phyloP scores from a whole-genome alignment of 2,888 invertebrate genomes.

The Caradrina kadenii region DNA sequence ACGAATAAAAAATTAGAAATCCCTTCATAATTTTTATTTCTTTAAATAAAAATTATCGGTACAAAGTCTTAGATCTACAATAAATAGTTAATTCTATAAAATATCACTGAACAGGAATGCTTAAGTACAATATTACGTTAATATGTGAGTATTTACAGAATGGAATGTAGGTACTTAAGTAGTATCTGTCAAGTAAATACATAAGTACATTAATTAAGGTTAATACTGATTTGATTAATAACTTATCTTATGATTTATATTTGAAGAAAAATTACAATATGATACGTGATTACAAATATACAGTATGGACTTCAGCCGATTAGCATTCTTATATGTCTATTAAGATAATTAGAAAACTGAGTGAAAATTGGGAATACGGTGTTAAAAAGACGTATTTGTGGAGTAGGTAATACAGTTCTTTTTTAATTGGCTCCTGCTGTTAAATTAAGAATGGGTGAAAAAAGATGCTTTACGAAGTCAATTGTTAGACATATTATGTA shows the following conservation, averaged over 20 bases:
- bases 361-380: not conserved
- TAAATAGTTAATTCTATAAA: conserved; percentile 82
- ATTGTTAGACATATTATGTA: too few species aligned
- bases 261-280: conserved; percentile 10
- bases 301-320: not conserved
- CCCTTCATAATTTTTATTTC: conserved; percentile 54
- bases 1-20: conserved; percentile 9
- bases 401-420: too few species aligned
- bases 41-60: conserved; percentile 68
- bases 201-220: conserved; percentile 51
- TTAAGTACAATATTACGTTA: conserved; percentile 57
- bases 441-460: too few species aligned
- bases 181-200: conserved; percentile 26
- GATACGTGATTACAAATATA: conserved; percentile 24
- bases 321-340: too few species aligned
- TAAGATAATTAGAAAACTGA: not conserved
- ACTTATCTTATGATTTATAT: conserved; percentile 44
- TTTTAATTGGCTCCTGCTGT: too few species aligned
- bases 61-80: conserved; percentile 78
- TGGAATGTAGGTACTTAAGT: conserved; percentile 40
- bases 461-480: too few species aligned
- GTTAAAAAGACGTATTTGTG: too few species aligned
- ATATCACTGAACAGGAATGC: conserved; percentile 70
- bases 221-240: conserved; percentile 73
- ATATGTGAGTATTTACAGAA: conserved; percentile 67